Base-by-base conservation (phyloP, 30 jellyfish, hydroid and myxozoan genomes). In the Aurelia sp. region DNA sequence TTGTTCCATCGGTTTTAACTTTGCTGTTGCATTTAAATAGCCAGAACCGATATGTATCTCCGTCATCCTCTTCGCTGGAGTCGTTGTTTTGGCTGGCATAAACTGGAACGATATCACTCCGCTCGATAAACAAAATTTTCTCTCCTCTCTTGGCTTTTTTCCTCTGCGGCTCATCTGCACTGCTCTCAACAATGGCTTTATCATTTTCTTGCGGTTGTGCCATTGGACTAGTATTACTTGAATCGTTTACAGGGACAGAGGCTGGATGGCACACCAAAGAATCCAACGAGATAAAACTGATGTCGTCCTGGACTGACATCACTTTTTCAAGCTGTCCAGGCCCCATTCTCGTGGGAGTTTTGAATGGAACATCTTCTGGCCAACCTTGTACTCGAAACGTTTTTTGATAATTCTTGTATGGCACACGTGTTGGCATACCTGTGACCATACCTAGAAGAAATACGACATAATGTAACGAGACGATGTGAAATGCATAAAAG, bases 261-360 rank as follows among this genome's bases (percentile, higher is more conserved):
- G 59, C 76, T 52, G 87, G 87, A 19, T n/a, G 76, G 20, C 87
- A 13, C 31, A 55, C 76, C 87, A 75, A 55, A 50, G 66, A 12
- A 71, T 44, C 66, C 66, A 71, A 10, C 68, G 40, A 1, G 65
- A 71, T 71, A 44, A 71, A 44, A 13, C 17, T 30, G 82, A 71
- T 71, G 35, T 71, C 65, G 19, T 71, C 82, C 65, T 44, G 40
- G 27, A 71, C 82, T 44, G 24, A 33, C 82, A 71, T 71, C 24
- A 33, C 69, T 17, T 44, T 33, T 41, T 71, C 65, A 30, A 71
- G 82, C 82, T 71, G 82, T 13, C 69, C n/a, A 33, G 82, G 82
- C 8, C 82, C 82, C 82, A 71, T 71, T 71, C 82, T 71, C 40
- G 82, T 69, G 65, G 82, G 82, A 13, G 82, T 71, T 71, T 71